Base-by-base conservation (phyloP, 2,797 vertebrate species). In the Melanotaenia maccullochi region DNA sequence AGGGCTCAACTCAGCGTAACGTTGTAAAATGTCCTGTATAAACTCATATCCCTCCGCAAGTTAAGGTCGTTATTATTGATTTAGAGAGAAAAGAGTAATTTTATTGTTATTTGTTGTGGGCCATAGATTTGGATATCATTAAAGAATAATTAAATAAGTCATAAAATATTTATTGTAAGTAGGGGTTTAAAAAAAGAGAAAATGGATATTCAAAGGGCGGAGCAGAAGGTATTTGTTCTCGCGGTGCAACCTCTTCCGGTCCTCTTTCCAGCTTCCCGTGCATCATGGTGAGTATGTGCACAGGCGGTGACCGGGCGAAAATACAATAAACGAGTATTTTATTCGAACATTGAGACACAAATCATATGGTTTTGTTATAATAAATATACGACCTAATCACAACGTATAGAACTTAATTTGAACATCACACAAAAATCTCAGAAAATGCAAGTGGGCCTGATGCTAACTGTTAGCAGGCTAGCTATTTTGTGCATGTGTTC, bases 251-350 rank as follows among this genome's bases (percentile, higher is more conserved):
- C 88, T 86, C 64, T 92, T 91, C 92, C 93, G 90, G 89, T 92
- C 82, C 93, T 93, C 90, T 94, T 94, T 93, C 84, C 88, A 92
- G 87, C 90, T 92, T 90, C 82, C 84, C 88, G 82, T 93, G 76
- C 92, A 91, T 75, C 88, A 94, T 93, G 93, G 93, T 94, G 90
- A 93, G 93, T 93, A 60, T 44, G 52, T 20, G 22, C 32, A 59
- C 22, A 13, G 32, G 51, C 54, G 65, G 71, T 52, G 79, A 60
- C 30, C 0, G 4, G 2, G 16, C n/a, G 1, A 73, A 87, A 80
- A 30, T 49, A 1, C 1, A 65, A 66, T 73, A 77, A 83, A 71
- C 0, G 6, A 0, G 0, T 3, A 1, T 60, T 81, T 60, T 18
- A 59, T 0, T 20, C 14, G 5, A 33, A 6, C 1, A 30, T 3